phyloP scores from a whole-genome alignment of 2,888 invertebrate genomes.

The Gerris lacustris region DNA sequence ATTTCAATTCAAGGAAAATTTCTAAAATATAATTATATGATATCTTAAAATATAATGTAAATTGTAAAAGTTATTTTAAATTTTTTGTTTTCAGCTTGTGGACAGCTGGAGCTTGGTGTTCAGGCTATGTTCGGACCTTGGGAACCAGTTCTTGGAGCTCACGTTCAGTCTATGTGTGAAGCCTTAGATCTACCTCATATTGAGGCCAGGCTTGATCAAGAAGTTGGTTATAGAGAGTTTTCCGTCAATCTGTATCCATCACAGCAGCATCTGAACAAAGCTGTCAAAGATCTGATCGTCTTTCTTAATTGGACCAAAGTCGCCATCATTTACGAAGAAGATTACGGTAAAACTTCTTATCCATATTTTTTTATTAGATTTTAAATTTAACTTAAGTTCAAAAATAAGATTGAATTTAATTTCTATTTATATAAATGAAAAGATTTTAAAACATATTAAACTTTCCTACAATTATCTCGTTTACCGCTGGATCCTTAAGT shows the following conservation, averaged over 20 bases:
- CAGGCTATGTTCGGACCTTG: conserved; percentile 80
- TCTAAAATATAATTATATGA: too few species aligned
- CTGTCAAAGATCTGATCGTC: conserved; percentile 72
- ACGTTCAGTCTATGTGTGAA: conserved; percentile 79
- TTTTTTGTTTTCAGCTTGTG: conserved; percentile 55
- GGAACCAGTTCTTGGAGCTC: conserved; percentile 66
- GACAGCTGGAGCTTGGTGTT: conserved; percentile 69
- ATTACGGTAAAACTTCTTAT: conserved; percentile 52
- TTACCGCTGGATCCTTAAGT: too few species aligned
- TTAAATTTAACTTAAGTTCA: conserved; percentile 2
- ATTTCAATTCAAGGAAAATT: too few species aligned
- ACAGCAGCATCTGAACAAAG: conserved; percentile 63
- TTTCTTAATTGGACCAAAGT: conserved; percentile 88
- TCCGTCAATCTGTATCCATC: conserved; percentile 83
- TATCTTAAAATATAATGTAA: too few species aligned
- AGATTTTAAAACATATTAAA: too few species aligned
- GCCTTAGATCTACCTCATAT: conserved; percentile 83
- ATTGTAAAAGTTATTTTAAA: too few species aligned
- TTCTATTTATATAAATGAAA: too few species aligned
- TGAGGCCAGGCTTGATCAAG: conserved; percentile 58
- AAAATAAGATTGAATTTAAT: not conserved
- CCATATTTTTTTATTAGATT: not conserved
- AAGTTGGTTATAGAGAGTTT: conserved; percentile 53
- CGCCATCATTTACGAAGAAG: conserved; percentile 87
- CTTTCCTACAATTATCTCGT: too few species aligned